Percentiles rank a stretch among this genome's conserved stretches.
Conservation (phyloP, 2,888 invertebrate species). For the Ophion ventricosus region DNA sequence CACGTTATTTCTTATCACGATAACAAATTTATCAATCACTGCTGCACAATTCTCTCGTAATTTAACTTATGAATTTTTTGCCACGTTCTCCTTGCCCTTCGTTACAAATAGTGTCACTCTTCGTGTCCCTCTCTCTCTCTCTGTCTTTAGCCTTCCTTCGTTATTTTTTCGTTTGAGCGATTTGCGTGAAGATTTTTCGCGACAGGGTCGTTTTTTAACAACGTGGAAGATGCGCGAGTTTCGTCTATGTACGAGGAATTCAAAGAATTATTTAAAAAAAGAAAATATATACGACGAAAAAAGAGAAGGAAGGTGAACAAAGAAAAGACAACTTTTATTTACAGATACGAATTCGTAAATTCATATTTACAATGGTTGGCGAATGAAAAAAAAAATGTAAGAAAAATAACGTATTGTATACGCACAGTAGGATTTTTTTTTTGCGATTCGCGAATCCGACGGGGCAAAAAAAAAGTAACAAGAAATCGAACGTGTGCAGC, state of each 20-base stretch:
- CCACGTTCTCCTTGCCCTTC: neutral
- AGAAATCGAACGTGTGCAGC: conserved; percentile 58
- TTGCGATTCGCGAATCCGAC: conserved; percentile 8
- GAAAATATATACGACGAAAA: neutral
- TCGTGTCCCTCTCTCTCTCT: no score
- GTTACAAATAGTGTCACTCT: no score
- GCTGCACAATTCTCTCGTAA: conserved; percentile 59
- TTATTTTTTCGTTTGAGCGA: neutral
- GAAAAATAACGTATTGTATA: conserved; percentile 46
- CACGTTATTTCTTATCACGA: conserved; percentile 60
- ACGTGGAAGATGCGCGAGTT: no score
- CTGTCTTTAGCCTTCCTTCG: conserved; percentile 8
- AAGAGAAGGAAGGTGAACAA: conserved; percentile 37
- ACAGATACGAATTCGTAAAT: conserved; percentile 64
- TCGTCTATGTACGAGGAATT: no score
- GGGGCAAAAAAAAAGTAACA: conserved; percentile 19
- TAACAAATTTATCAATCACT: conserved; percentile 58
- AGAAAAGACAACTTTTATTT: conserved; percentile 56
- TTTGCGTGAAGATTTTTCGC: no score
- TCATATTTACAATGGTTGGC: conserved; percentile 61
- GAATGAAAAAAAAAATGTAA: conserved; percentile 13
- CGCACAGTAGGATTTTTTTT: conserved; percentile 36
- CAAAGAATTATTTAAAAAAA: conserved; percentile 29
- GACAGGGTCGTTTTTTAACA: no score
- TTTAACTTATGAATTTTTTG: conserved; percentile 27